Evolutionary conservation across 2,113 vertebrate species (phyloP).

Genomic region (Carassius carassius): DNA sequence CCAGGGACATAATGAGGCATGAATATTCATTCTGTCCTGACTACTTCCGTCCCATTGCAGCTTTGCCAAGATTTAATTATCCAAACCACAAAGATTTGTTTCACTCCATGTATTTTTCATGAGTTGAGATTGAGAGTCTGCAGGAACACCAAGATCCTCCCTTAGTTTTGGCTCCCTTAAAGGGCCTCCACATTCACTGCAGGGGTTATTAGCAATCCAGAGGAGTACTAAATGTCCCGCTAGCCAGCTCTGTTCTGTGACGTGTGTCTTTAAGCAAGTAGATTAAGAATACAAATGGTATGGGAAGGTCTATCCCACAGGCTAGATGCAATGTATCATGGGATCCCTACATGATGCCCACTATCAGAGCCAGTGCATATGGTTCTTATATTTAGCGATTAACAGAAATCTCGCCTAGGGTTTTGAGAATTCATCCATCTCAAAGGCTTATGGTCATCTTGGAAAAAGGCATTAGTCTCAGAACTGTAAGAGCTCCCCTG

Average conservation of each 20-base stretch:
- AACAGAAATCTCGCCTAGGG: conserved; percentile 20
- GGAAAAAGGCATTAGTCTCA: conserved; percentile 12
- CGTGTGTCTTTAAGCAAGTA: conserved; percentile 8
- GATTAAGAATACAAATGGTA: conserved; percentile 28
- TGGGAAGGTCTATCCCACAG: not conserved
- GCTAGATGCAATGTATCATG: not conserved
- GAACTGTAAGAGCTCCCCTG: not conserved
- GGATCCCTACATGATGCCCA: not conserved
- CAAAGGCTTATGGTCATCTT: conserved; percentile 14
- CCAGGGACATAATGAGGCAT: conserved; percentile 40
- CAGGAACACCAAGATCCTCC: conserved; percentile 58
- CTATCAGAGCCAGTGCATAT: not conserved
- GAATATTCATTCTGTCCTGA: conserved; percentile 53
- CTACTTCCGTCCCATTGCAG: conserved; percentile 23
- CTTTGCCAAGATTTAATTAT: conserved; percentile 73
- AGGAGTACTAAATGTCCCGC: not conserved
- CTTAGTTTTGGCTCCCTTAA: conserved; percentile 54
- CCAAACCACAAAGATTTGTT: conserved; percentile 67
- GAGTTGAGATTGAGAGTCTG: conserved; percentile 57
- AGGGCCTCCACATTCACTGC: conserved; percentile 56
- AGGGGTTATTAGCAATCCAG: conserved; percentile 49
- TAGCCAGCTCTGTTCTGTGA: not conserved
- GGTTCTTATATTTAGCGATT: conserved; percentile 14
- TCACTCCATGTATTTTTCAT: conserved; percentile 65
- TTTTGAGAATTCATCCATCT: conserved; percentile 1